Base-by-base conservation (phyloP, 1,140 invertebrate genomes). In the Drosophila seguyi region DNA sequence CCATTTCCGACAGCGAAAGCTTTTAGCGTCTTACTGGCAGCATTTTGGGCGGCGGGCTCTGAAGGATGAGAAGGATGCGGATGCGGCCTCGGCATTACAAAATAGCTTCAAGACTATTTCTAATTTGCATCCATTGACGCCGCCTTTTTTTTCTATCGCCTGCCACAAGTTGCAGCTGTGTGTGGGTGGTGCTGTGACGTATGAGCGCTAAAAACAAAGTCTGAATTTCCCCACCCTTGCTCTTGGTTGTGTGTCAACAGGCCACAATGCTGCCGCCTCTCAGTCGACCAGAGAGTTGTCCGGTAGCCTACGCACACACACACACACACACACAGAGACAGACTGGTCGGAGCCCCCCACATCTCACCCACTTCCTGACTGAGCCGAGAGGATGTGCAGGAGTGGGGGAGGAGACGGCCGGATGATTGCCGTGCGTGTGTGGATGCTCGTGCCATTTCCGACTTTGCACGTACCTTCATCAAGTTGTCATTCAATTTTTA, bases 401-500 rank as follows among this genome's bases (percentile, higher is more conserved):
- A 31, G 63, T 41, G 48, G 55, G n/a, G 52, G 59, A 13, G 47
- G 5, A 13, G 36, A 39, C 34, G 42, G 56, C 29, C 27, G 68
- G 50, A 66, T 73, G 52, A 50, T 72, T 79, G 75, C 36, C 66
- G 66, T 71, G 75, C 73, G 60, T 69, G 79, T 61, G 45, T 50
- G 62, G 61, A 80, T 78, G 81, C 62, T 74, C 73, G 55, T 88
- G 68, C 81, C 75, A 87, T 87, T 88, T 88, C 85, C 84, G 84
- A 85, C 84, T 85, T 88, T 88, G 83, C 85, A 90, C 84, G 85
- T 90, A 90, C 85, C 85, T 90, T 90, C 85, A 90, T 90, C 85
- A 90, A 90, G 85, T 90, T 90, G 85, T 90, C 85, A 90, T 90
- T 90, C 85, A 90, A 90, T 90, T 90, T 90, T 90, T 90, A 90